A percentile compares a stretch with the other conserved stretches of the same genome.
These are phyloP conservation scores for Cantharis flavilabris DNA, from an alignment of 2,888 invertebrate species.

Conservation along the genomic window DNA sequence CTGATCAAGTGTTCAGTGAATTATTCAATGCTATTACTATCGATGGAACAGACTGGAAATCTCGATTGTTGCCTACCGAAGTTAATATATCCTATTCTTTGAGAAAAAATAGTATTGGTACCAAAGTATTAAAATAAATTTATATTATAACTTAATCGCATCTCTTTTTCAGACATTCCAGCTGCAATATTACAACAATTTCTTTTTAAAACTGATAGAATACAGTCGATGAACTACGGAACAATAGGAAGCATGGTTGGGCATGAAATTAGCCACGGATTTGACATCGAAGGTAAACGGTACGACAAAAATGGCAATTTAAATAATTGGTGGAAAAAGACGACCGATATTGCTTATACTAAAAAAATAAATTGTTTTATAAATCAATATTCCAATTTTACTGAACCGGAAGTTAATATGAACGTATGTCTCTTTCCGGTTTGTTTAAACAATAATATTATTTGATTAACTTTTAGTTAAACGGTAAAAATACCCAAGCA, in stretches of 20 bases:
- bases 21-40: conserved; percentile 44
- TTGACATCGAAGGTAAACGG: conserved; percentile 56
- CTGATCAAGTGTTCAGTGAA: conserved; percentile 46
- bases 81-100: neutral
- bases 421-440: conserved; percentile 56
- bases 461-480: neutral
- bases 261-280: conserved; percentile 85
- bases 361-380: conserved; percentile 82
- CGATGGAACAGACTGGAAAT: neutral
- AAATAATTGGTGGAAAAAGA: conserved; percentile 17
- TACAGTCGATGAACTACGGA: conserved; percentile 85
- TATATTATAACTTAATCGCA: conserved; percentile 58
- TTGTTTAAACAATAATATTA: neutral
- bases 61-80: neutral
- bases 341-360: neutral
- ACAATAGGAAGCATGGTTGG: conserved; percentile 85
- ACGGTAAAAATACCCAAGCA: conserved; percentile 87
- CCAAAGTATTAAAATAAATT: neutral
- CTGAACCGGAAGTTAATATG: conserved; percentile 66
- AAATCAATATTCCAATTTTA: conserved; percentile 85
- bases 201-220: conserved; percentile 82
- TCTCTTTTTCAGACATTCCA: conserved; percentile 71
- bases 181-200: conserved; percentile 87
- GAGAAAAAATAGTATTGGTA: neutral
- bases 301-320: conserved; percentile 10